Percentiles rank a stretch among this genome's conserved stretches.
Conservation (phyloP, 2,797 vertebrate species). For the Pipistrellus pipistrellus region DNA sequence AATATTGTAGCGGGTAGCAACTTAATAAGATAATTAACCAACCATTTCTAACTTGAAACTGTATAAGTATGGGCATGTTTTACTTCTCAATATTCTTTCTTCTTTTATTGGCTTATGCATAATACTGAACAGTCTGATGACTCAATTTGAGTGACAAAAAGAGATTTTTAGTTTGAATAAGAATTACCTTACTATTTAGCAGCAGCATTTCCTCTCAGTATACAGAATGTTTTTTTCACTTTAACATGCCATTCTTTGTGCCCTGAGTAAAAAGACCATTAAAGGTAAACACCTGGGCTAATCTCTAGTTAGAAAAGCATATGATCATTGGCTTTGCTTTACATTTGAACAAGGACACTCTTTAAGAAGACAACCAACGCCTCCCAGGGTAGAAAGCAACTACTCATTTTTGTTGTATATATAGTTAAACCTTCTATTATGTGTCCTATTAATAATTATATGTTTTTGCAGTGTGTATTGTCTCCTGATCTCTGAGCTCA, state of each 20-base stretch:
- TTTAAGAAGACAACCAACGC: conserved; percentile 81
- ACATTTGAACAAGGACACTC: conserved; percentile 75
- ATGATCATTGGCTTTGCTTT: conserved; percentile 84
- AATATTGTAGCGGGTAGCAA: conserved; percentile 52
- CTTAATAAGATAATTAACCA: conserved; percentile 70
- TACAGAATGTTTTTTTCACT: conserved; percentile 76
- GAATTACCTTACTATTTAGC: conserved; percentile 85
- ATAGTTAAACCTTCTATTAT: conserved; percentile 92
- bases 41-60: conserved; percentile 72
- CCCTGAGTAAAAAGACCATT: conserved; percentile 82
- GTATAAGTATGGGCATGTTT: conserved; percentile 84
- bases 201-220: conserved; percentile 76
- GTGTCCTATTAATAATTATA: conserved; percentile 91
- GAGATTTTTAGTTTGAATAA: conserved; percentile 83
- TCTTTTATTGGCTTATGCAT: conserved; percentile 82
- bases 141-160: conserved; percentile 80
- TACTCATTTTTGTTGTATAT: conserved; percentile 89
- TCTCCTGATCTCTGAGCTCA: conserved; percentile 90
- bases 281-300: conserved; percentile 88
- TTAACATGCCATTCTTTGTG: conserved; percentile 82
- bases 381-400: conserved; percentile 87
- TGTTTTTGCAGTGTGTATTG: conserved; percentile 90
- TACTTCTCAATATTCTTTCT: conserved; percentile 82
- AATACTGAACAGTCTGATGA: conserved; percentile 80
- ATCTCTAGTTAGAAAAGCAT: conserved; percentile 84